Evolutionary conservation across 2,797 vertebrate genomes (phyloP), one percentile per base, ranked within the genome.

Genomic region (Gallinago solitaria): DNA sequence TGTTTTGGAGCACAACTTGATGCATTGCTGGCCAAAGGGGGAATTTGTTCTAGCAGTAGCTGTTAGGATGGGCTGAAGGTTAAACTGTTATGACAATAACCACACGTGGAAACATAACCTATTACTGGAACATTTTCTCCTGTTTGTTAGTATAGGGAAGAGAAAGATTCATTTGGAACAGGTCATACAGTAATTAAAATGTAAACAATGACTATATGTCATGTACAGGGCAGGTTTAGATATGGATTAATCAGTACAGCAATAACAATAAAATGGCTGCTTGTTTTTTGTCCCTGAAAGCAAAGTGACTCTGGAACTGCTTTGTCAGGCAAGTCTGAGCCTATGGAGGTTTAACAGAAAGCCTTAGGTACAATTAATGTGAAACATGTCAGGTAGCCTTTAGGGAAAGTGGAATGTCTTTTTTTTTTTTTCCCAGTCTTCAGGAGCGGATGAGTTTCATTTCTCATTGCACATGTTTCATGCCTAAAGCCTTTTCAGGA

Each of bases 81-180:
- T 86, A 86, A 95, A 77, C 73, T 16, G 43, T 89, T 93, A 71
- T 83, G 95, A 96, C 76, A 93, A 8, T 94, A 93, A 80, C 88
- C 81, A 79, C 83, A 70, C 69, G 91, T 93, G 69, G 89, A 95
- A 94, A 81, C 48, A 19, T 63, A 48, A 87, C 65, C 48, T 92
- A 30, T 91, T 61, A 61, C 6, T 91, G 76, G 87, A 91, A 45
- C 11, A 16, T 43, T 87, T 65, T 87, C 37, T 75, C 45, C 37
- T 89, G 33, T 17, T 73, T 96, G 48, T 89, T 93, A 83, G 21
- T 68, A 6, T 37, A 85, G 71, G 56, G 76, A 77, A 82, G 75
- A 59, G 45, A 80, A 83, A 78, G 64, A 93, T 78, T 89, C 27
- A 33, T 89, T 79, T 94, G 79, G 83, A 95, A 89, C 37, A 35